phyloP scores from a whole-genome alignment of 2,797 vertebrate species.

The Semotilus atromaculatus region DNA sequence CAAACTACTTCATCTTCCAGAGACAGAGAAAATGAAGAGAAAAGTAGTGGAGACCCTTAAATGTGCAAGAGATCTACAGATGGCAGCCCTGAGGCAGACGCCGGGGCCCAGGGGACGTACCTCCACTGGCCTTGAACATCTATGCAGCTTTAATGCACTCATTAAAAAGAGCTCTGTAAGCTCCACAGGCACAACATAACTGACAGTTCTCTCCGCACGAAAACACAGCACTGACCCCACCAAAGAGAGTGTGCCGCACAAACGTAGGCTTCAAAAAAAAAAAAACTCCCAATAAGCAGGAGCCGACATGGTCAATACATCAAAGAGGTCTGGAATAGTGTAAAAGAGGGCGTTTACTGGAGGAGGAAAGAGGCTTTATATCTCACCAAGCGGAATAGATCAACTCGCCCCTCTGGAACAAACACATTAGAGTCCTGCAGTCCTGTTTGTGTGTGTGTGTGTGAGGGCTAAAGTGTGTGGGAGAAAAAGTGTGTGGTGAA shows the following conservation, averaged over 20 bases:
- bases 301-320: slow-evolving; percentile 62
- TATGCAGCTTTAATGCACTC: slow-evolving; percentile 60
- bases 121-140: slow-evolving; percentile 73
- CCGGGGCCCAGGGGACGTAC: slow-evolving; percentile 61
- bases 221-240: slow-evolving; percentile 59
- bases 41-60: slow-evolving; percentile 36
- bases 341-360: slow-evolving; percentile 62
- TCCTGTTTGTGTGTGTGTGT: slow-evolving; percentile 64
- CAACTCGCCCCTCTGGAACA: slow-evolving; percentile 70
- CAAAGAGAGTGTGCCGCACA: slow-evolving; percentile 54
- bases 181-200: slow-evolving; percentile 60
- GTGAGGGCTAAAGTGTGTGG: slow-evolving; percentile 26
- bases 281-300: slow-evolving; percentile 59
- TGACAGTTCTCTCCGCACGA: slow-evolving; percentile 42
- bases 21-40: slow-evolving; percentile 53
- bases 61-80: slow-evolving; percentile 67
- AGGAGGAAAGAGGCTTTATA: slow-evolving; percentile 61
- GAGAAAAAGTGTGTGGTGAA: slow-evolving; percentile 27
- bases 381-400: slow-evolving; percentile 72
- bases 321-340: slow-evolving; percentile 67
- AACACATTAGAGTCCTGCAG: slow-evolving; percentile 72
- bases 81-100: slow-evolving; percentile 65
- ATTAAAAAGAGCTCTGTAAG: slow-evolving; percentile 58
- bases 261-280: slow-evolving; percentile 51
- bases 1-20: slow-evolving; percentile 18